Evolutionary conservation across 2,797 vertebrate genomes (phyloP).

Genomic region (Thripadectes ignobilis): DNA sequence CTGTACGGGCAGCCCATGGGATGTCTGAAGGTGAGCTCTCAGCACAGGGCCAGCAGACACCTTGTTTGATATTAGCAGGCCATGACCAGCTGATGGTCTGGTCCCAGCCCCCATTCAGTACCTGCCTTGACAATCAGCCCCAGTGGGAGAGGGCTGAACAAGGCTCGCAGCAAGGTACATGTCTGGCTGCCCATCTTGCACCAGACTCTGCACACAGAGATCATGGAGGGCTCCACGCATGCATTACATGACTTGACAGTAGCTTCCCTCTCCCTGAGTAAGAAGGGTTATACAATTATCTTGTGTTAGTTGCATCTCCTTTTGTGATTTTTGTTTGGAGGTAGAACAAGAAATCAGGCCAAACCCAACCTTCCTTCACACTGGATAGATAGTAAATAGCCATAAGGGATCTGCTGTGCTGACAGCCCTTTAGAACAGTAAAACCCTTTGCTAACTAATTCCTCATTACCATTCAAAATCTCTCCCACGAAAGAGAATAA

Average conservation of each 20-base stretch:
- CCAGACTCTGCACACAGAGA: not conserved
- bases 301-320: not conserved
- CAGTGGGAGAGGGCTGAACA: not conserved
- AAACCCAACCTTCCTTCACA: not conserved
- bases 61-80: not conserved
- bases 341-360: not conserved
- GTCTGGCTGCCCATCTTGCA: not conserved
- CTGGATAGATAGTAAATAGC: not conserved
- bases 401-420: not conserved
- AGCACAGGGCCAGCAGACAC: not conserved
- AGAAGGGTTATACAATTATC: not conserved
- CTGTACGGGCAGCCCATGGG: accelerated
- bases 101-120: not conserved
- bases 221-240: not conserved
- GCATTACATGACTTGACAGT: not conserved
- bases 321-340: conserved; percentile 1
- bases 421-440: conserved; percentile 29
- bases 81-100: not conserved
- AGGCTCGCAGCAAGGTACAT: not conserved
- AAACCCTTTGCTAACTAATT: conserved; percentile 41
- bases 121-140: no score
- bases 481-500: conserved; percentile 1
- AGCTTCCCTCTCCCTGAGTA: not conserved
- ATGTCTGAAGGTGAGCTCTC: accelerated
- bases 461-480: conserved; percentile 35